Conservation (phyloP, 2,888 invertebrate genomes). For the Neoitamus cyanurus region DNA sequence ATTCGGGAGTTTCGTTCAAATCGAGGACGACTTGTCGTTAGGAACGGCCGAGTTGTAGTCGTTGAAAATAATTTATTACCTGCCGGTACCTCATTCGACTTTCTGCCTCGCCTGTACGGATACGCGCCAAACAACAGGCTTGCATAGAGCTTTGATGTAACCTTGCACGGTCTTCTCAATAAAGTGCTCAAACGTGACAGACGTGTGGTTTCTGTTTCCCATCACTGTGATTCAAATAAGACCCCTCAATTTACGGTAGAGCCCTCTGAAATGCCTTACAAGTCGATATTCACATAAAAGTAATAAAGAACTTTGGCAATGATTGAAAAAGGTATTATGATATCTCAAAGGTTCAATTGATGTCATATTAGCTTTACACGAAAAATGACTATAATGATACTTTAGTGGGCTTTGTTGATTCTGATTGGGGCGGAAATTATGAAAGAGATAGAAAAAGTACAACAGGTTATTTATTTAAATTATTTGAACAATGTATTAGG, state of each 20-base stretch:
- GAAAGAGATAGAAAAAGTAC: no score
- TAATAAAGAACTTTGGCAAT: neutral
- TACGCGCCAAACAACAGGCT: no score
- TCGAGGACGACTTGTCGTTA: neutral
- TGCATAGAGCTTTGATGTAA: no score
- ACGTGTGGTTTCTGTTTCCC: no score
- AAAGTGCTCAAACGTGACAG: no score
- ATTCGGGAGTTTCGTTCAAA: neutral
- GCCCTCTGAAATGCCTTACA: no score
- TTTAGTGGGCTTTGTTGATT: neutral
- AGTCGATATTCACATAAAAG: neutral
- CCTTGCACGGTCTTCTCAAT: no score
- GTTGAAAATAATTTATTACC: neutral
- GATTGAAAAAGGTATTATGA: neutral
- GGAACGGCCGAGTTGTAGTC: neutral
- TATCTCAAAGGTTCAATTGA: neutral
- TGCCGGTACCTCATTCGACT: no score
- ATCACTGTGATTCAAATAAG: no score
- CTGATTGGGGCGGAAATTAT: neutral
- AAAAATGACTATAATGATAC: neutral
- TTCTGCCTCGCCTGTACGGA: neutral
- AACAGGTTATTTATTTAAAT: no score
- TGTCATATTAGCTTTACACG: neutral
- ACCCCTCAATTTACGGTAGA: no score
- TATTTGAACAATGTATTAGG: no score